Percentiles rank a stretch among this genome's conserved stretches.
phyloP scores from a whole-genome alignment of 2,888 invertebrate genomes.

The Drosophila austrosaltans region DNA sequence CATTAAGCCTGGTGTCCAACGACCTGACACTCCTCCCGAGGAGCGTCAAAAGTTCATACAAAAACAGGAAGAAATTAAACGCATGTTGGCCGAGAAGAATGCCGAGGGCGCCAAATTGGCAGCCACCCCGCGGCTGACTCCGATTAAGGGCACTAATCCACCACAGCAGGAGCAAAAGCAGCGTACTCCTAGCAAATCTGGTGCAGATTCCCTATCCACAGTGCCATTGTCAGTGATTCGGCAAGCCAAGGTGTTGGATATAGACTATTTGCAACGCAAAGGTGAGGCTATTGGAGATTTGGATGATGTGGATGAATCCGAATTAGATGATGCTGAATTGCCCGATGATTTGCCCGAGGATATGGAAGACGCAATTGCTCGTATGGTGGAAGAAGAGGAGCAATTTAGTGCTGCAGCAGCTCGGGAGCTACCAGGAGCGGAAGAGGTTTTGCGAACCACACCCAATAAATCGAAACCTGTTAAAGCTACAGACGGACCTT shows the following conservation, averaged over 20 bases:
- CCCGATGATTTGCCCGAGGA: constrained; percentile 84
- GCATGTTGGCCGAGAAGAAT: constrained; percentile 83
- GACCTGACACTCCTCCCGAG: constrained; percentile 84
- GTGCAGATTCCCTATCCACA: constrained; percentile 81
- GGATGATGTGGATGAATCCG: constrained; percentile 80
- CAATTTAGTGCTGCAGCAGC: constrained; percentile 86
- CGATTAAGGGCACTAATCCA: constrained; percentile 69
- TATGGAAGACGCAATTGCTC: constrained; percentile 84
- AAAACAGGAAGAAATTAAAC: constrained; percentile 83
- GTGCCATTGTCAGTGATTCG: constrained; percentile 83
- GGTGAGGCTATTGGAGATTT: constrained; percentile 81
- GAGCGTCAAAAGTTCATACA: constrained; percentile 83
- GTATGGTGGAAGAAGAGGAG: constrained; percentile 87
- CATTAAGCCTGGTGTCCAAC: constrained; percentile 83
- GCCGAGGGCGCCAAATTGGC: constrained; percentile 82
- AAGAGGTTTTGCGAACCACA: constrained; percentile 75
- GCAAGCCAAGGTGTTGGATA: constrained; percentile 83
- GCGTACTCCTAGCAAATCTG: constrained; percentile 72
- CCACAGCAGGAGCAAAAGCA: constrained; percentile 55
- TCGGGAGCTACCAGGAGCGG: constrained; percentile 84
- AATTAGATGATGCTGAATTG: constrained; percentile 82
- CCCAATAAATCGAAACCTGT: constrained; percentile 47
- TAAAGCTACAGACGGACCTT: constrained; percentile 33
- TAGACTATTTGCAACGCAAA: constrained; percentile 82
- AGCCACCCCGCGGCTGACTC: constrained; percentile 80